Conservation (phyloP, 2,797 vertebrate genomes). For the Poecilia wingei region DNA sequence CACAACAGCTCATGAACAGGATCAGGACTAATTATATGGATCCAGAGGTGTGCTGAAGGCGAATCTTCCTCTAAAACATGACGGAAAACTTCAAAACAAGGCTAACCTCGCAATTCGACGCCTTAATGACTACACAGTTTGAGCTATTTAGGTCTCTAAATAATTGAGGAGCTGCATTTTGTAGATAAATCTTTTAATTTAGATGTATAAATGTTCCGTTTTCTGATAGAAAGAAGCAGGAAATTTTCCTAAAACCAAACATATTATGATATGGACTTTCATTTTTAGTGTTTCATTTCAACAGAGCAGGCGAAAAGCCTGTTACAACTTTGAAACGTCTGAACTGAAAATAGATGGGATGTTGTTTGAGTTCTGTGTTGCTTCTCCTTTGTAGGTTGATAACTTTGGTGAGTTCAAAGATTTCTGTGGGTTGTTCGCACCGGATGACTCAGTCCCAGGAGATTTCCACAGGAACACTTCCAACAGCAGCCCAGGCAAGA, state of each 20-base stretch:
- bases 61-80: constrained; percentile 27
- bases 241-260: neutral
- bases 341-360: constrained; percentile 65
- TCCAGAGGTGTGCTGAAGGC: constrained; percentile 32
- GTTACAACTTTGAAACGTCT: constrained; percentile 30
- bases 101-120: constrained; percentile 57
- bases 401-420: constrained; percentile 51
- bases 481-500: constrained; percentile 18
- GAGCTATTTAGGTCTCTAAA: constrained; percentile 25
- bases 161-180: constrained; percentile 19
- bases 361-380: constrained; percentile 53
- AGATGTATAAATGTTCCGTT: neutral
- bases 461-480: constrained; percentile 30
- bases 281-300: constrained; percentile 23
- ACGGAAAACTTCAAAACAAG: constrained; percentile 45
- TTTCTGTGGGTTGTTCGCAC: constrained; percentile 37
- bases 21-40: constrained; percentile 53
- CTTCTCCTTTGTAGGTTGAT: constrained; percentile 48
- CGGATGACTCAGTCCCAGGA: constrained; percentile 38
- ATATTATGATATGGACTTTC: neutral
- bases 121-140: constrained; percentile 14
- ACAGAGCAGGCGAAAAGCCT: neutral
- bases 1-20: constrained; percentile 16
- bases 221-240: constrained; percentile 9
- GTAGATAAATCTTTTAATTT: constrained; percentile 13